phyloP scores from a whole-genome alignment of 2,888 invertebrate genomes.

The Sympetrum striolatum region DNA sequence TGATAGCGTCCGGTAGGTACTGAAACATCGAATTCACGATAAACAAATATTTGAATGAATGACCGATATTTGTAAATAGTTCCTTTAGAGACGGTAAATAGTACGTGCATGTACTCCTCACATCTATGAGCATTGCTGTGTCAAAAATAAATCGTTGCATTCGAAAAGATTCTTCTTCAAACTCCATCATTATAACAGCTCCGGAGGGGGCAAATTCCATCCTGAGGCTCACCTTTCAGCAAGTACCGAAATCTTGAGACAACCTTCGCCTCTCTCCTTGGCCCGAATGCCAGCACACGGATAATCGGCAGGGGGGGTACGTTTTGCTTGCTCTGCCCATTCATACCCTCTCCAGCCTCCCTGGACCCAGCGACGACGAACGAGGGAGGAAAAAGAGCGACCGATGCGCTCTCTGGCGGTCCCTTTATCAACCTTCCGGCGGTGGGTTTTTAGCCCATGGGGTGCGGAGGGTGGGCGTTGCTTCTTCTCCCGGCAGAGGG shows the following conservation, averaged over 20 bases:
- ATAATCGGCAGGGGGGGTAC: neutral
- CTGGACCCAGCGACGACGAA: neutral
- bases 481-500: neutral
- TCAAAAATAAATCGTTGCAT: no score
- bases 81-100: no score
- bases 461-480: neutral
- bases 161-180: no score
- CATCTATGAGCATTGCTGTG: no score
- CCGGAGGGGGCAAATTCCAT: neutral
- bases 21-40: no score
- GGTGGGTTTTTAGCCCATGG: neutral
- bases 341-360: neutral
- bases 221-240: neutral
- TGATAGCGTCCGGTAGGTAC: no score
- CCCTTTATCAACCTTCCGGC: neutral
- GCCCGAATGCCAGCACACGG: neutral
- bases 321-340: constrained; percentile 23
- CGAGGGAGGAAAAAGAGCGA: constrained; percentile 6
- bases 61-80: no score
- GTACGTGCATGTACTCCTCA: no score
- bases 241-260: neutral
- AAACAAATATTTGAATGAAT: no score
- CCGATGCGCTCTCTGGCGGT: constrained; percentile 18
- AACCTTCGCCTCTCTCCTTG: neutral
- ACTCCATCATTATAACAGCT: neutral